These are phyloP conservation scores for Dolichomitus sp. DNA, from an alignment of 2,888 invertebrate genomes.

Conservation along the genomic window DNA sequence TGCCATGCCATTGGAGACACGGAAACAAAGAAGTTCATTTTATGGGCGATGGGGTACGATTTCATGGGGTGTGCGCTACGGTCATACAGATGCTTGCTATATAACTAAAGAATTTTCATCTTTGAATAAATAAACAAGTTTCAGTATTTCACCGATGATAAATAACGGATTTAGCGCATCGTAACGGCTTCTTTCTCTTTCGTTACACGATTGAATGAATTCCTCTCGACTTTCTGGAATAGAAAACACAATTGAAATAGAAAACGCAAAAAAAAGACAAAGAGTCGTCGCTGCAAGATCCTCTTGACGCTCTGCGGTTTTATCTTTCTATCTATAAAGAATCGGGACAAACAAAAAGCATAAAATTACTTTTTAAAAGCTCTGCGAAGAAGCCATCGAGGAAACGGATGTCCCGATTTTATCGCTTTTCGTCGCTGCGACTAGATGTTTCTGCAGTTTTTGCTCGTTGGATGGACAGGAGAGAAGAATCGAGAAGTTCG, in stretches of 20 bases:
- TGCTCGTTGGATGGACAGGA: not conserved
- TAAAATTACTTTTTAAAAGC: constrained; percentile 12
- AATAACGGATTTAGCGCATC: constrained; percentile 6
- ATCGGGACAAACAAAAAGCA: not conserved
- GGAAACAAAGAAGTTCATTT: constrained; percentile 61
- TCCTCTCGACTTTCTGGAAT: not conserved
- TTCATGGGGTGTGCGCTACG: constrained; percentile 35
- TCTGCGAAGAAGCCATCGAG: constrained; percentile 7
- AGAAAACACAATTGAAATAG: not conserved
- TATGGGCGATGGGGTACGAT: constrained; percentile 40
- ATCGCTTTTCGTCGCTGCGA: not conserved
- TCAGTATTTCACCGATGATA: not conserved
- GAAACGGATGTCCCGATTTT: constrained; percentile 26
- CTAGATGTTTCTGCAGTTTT: not conserved
- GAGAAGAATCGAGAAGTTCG: not conserved
- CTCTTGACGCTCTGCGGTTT: not conserved
- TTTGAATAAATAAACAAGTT: constrained; percentile 28
- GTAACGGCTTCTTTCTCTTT: constrained; percentile 18
- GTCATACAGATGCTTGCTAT: not conserved
- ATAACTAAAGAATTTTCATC: constrained; percentile 10
- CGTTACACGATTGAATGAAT: not conserved
- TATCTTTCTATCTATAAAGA: not conserved
- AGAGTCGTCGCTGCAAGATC: not conserved
- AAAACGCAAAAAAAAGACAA: not conserved
- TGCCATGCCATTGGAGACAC: constrained; percentile 19